Evolutionary conservation across 2,797 vertebrate species (phyloP).

Genomic region (Tenualosa ilisha): DNA sequence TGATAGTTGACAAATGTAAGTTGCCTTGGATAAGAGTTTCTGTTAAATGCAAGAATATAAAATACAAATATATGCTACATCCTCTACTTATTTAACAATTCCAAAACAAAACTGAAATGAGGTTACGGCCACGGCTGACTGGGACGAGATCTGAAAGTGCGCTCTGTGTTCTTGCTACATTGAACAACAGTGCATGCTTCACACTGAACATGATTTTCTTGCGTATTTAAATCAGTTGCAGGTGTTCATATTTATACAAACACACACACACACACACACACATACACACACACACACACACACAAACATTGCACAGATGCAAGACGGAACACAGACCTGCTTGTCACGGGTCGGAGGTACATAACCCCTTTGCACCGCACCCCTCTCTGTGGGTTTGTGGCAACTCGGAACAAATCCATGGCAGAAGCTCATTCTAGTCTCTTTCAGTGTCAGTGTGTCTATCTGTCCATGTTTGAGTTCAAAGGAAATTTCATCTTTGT

Average conservation of each 20-base stretch:
- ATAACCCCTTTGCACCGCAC: background rate
- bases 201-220: background rate
- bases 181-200: background rate
- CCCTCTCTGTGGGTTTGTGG: background rate
- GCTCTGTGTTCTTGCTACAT: background rate
- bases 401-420: background rate
- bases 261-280: background rate
- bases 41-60: no score
- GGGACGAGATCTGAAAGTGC: background rate
- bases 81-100: background rate
- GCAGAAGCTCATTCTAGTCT: background rate
- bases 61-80: background rate
- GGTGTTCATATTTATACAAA: background rate
- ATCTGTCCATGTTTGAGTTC: background rate
- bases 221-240: conserved; percentile 1
- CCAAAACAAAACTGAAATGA: background rate
- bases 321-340: background rate
- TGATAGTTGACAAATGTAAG: no score
- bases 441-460: background rate
- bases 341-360: background rate
- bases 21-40: no score
- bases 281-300: background rate
- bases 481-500: background rate
- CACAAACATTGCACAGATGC: background rate
- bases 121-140: background rate